These are phyloP conservation scores for Zygothrica quintamaculata DNA, from an alignment of 2,888 invertebrate genomes.

Conservation along the genomic window DNA sequence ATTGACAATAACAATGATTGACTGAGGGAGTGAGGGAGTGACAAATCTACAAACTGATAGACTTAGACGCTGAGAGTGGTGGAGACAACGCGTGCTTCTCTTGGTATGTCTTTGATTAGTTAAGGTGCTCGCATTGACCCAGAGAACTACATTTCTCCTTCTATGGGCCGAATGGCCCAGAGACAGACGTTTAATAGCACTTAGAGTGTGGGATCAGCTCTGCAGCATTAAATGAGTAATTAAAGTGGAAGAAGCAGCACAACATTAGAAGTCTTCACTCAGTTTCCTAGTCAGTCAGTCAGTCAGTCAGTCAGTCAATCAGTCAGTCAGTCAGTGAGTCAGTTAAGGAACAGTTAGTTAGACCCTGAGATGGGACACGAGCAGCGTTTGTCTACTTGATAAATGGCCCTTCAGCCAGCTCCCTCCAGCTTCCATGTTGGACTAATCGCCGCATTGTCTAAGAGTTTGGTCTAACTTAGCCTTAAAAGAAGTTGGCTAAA, in stretches of 20 bases:
- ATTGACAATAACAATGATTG: conserved; percentile 53
- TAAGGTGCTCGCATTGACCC: conserved; percentile 76
- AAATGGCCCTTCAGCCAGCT: conserved; percentile 67
- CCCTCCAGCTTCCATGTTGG: conserved; percentile 27
- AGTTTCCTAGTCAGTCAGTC: neutral
- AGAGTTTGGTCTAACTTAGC: conserved; percentile 5
- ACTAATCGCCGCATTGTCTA: conserved; percentile 62
- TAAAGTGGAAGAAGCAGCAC: conserved; percentile 53
- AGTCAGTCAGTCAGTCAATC: conserved; percentile 5
- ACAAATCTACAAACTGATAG: neutral
- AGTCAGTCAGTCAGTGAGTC: conserved; percentile 35
- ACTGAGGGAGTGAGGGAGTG: conserved; percentile 6
- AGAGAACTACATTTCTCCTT: conserved; percentile 70
- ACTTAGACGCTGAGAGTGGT: neutral
- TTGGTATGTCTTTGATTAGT: conserved; percentile 63
- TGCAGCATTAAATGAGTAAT: conserved; percentile 62
- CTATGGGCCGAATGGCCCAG: conserved; percentile 16
- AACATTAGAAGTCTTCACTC: neutral
- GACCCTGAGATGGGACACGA: conserved; percentile 67
- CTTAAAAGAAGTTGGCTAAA: conserved; percentile 57
- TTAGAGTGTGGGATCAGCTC: conserved; percentile 48
- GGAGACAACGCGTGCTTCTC: conserved; percentile 29
- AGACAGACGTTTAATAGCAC: conserved; percentile 43
- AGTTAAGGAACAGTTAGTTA: conserved; percentile 64
- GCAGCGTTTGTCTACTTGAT: conserved; percentile 63